A percentile compares a stretch with the other conserved stretches of the same genome.
Evolutionary conservation across 2,797 vertebrate genomes (phyloP).

Genomic region (Lepilemur ruficaudatus): DNA sequence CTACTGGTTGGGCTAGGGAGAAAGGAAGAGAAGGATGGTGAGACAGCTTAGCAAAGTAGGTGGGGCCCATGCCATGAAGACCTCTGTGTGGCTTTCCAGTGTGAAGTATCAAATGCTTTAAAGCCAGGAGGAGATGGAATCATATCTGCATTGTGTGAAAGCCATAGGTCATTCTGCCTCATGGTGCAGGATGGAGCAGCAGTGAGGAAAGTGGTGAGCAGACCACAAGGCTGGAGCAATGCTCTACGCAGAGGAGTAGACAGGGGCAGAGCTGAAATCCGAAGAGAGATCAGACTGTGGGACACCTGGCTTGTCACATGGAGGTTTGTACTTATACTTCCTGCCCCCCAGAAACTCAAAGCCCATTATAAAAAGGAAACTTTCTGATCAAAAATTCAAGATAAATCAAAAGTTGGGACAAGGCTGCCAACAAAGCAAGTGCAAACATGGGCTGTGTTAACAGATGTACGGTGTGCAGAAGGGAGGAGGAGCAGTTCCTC

Average conservation of each 20-base stretch:
- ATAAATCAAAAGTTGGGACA: not conserved
- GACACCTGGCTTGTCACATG: not conserved
- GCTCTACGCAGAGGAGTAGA: not conserved
- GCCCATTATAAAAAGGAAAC: not conserved
- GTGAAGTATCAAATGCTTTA: not conserved
- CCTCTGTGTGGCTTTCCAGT: not conserved
- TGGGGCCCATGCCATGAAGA: not conserved
- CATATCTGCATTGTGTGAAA: not conserved
- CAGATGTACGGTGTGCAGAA: slow-evolving; percentile 6
- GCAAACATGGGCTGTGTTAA: not conserved
- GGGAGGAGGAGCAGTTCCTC: not conserved
- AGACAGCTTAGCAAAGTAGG: not conserved
- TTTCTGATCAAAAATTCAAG: not conserved
- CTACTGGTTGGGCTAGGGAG: not conserved
- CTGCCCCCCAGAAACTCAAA: not conserved
- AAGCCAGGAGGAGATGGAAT: not conserved
- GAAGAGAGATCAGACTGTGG: not conserved
- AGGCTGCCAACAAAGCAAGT: not conserved
- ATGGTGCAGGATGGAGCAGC: not conserved
- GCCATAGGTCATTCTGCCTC: not conserved
- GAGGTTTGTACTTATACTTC: not conserved
- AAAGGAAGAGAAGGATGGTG: not conserved
- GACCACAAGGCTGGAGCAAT: not conserved
- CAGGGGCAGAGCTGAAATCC: not conserved
- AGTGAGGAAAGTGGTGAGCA: not conserved